Base-by-base conservation (phyloP, 2,113 vertebrate species). In the Herpailurus yagouaroundi region DNA sequence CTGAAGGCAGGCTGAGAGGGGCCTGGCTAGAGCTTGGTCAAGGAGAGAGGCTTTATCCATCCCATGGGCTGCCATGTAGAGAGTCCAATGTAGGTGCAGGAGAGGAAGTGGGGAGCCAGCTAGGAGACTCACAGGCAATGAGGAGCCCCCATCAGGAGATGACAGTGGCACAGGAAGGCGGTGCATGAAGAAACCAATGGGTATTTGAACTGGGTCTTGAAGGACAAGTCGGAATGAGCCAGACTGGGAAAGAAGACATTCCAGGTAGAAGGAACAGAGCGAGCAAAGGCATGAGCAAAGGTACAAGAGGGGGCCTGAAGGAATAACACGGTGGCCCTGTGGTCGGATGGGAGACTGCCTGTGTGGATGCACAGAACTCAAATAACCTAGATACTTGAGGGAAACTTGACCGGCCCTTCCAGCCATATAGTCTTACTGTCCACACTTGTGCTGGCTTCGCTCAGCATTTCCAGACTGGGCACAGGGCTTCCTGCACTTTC, bases 141-240 rank as follows among this genome's bases (percentile, higher is more conserved):
- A 33, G 71, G 48, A n/a, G 5, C 23, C 88, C 81, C 19, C 18
- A 38, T 12, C 33, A 77, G 76, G 16, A 84, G 79, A 16, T 12
- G 41, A 14, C 5, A 3, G 45, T 41, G 71, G 27, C 5, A 3
- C 8, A 2, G 0, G 21, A 63, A 52, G 69, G 8, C 0, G 7
- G n/a, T 27, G 14, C 31, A 7, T 29, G n/a, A 57, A 64, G 19
- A 25, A 71, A 21, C 55, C 82, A 36, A 38, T 60, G 55, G 55
- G 63, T 69, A 68, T 84, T 77, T 80, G 52, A 55, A 89, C 15
- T 33, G 18, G 79, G 33, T 71, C 41, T 84, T 1, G 2, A 69
- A 41, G 76, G 60, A 31, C 60, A 84, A 36, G 45, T 36, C 29
- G 1, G n/a, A 64, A 50, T 6, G 55, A 77, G 66, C 11, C 69